Evolutionary conservation across 1,140 invertebrate genomes (phyloP).

Genomic region (Drosophila nigrodunni): DNA sequence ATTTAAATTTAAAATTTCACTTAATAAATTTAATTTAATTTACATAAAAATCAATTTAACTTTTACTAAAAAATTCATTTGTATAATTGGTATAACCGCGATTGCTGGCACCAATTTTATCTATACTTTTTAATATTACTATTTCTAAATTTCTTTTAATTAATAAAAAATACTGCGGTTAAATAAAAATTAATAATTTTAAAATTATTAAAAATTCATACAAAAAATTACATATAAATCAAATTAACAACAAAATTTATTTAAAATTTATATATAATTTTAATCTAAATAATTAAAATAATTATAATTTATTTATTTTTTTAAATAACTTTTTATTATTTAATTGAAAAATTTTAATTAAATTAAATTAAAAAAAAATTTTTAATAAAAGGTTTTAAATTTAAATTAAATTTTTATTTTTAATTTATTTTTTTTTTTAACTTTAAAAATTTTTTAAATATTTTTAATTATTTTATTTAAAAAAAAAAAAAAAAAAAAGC

Average conservation of each 20-base stretch:
- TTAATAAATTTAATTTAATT: conserved; percentile 47
- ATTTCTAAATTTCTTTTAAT: conserved; percentile 84
- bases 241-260: conserved; percentile 52
- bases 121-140: conserved; percentile 67
- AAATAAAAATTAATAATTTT: conserved; percentile 36
- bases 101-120: conserved; percentile 66
- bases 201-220: conserved; percentile 25
- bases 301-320: conserved; percentile 4
- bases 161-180: conserved; percentile 68
- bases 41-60: too few relatives aligned
- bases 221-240: conserved; percentile 28
- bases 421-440: too few relatives aligned
- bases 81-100: conserved; percentile 9
- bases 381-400: too few relatives aligned
- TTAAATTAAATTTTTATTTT: too few relatives aligned
- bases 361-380: too few relatives aligned
- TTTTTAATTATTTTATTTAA: too few relatives aligned
- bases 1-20: conserved; percentile 61
- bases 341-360: too few relatives aligned
- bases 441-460: too few relatives aligned
- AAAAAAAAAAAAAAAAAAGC: too few relatives aligned
- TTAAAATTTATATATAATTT: conserved; percentile 10
- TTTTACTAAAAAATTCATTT: too few relatives aligned
- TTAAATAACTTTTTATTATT: conserved; percentile 16
- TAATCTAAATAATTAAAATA: background rate